Percentiles rank a stretch among this genome's conserved stretches.
phyloP scores from a whole-genome alignment of 2,888 invertebrate genomes.

The Bedellia somnulentella region DNA sequence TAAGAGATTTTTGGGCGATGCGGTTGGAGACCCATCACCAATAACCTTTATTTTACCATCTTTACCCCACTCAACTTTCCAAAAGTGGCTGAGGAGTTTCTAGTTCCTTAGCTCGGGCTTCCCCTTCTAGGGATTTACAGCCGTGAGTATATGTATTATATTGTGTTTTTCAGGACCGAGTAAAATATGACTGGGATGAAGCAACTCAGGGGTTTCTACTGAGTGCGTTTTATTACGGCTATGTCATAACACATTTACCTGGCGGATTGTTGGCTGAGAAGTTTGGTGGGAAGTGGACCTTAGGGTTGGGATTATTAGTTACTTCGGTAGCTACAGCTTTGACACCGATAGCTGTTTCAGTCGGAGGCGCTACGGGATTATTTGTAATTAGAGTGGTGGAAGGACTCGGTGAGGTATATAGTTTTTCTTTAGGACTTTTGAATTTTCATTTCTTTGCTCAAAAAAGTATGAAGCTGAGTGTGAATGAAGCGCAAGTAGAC shows the following conservation, averaged over 20 bases:
- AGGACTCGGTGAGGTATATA: constrained; percentile 70
- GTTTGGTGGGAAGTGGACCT: constrained; percentile 82
- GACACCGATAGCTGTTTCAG: constrained; percentile 70
- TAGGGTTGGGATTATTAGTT: constrained; percentile 74
- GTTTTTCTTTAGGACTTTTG: too few relatives aligned
- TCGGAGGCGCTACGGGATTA: constrained; percentile 54
- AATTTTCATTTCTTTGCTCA: too few relatives aligned
- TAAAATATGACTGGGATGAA: constrained; percentile 68
- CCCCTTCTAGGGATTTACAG: too few relatives aligned
- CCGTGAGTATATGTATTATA: too few relatives aligned
- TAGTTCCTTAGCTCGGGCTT: too few relatives aligned
- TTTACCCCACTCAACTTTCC: too few relatives aligned
- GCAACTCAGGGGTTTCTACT: constrained; percentile 73
- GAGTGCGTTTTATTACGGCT: constrained; percentile 83
- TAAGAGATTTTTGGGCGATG: too few relatives aligned
- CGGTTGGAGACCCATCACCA: too few relatives aligned
- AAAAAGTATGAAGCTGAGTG: too few relatives aligned
- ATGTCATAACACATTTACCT: constrained; percentile 79
- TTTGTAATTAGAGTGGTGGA: constrained; percentile 56
- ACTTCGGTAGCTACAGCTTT: constrained; percentile 78
- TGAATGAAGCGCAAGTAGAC: too few relatives aligned
- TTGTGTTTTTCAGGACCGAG: constrained; percentile 21
- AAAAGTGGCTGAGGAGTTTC: too few relatives aligned
- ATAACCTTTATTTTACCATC: too few relatives aligned
- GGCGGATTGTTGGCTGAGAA: constrained; percentile 79